Conservation (phyloP, 2,888 invertebrate genomes). For the Hypomecis atomaria region DNA sequence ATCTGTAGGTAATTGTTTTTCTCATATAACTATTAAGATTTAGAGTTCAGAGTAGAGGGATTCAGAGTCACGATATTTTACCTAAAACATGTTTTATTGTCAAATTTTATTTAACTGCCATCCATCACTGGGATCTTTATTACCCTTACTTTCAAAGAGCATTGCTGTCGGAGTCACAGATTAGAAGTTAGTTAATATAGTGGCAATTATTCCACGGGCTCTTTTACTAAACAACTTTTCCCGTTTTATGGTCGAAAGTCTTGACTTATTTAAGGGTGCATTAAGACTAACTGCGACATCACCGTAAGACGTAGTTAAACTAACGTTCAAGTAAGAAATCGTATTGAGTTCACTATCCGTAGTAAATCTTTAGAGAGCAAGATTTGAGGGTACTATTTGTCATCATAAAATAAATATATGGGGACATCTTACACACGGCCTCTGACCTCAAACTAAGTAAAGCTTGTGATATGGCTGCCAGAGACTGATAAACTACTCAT, state of each 20-base stretch:
- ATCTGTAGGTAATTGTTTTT: neutral
- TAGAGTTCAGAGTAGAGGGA: neutral
- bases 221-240: slow-evolving; percentile 17
- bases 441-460: no score
- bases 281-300: neutral
- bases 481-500: no score
- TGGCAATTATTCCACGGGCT: slow-evolving; percentile 13
- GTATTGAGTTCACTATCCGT: slow-evolving; percentile 6
- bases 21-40: slow-evolving; percentile 10
- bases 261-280: slow-evolving; percentile 22
- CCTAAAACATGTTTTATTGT: slow-evolving; percentile 6
- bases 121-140: slow-evolving; percentile 28
- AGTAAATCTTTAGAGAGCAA: slow-evolving; percentile 9
- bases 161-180: slow-evolving; percentile 14
- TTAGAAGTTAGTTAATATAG: neutral
- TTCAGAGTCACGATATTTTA: neutral
- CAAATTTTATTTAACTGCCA: slow-evolving; percentile 16
- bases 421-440: no score
- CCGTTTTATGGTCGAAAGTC: slow-evolving; percentile 27
- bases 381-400: neutral
- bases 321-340: slow-evolving; percentile 3
- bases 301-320: slow-evolving; percentile 1
- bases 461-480: no score
- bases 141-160: slow-evolving; percentile 25
- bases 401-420: no score